These are phyloP conservation scores for Rhorus exstirpatorius DNA, from an alignment of 2,888 invertebrate species.

Conservation along the genomic window DNA sequence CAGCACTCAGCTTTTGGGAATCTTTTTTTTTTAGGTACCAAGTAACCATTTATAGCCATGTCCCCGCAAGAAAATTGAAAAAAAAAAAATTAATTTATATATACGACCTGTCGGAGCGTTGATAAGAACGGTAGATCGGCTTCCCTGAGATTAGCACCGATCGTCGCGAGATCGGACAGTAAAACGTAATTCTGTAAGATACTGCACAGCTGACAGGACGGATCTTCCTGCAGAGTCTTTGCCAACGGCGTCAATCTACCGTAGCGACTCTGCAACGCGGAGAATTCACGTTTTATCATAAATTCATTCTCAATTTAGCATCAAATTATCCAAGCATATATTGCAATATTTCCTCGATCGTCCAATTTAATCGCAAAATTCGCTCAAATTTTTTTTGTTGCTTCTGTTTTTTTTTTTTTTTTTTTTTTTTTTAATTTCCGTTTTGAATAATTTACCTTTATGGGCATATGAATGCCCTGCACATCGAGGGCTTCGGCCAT, in stretches of 20 bases:
- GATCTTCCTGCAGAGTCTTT: slow-evolving; percentile 97
- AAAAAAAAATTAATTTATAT: too few species aligned
- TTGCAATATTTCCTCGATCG: too few species aligned
- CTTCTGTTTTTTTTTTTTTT: background rate
- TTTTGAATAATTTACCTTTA: slow-evolving; percentile 88
- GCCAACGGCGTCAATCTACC: slow-evolving; percentile 95
- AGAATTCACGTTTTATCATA: background rate
- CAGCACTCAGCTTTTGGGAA: too few species aligned
- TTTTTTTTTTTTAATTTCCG: background rate
- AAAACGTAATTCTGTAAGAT: slow-evolving; percentile 95
- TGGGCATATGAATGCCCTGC: slow-evolving; percentile 93
- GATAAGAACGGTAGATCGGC: slow-evolving; percentile 95
- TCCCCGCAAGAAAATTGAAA: too few species aligned
- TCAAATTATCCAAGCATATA: too few species aligned
- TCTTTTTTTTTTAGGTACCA: too few species aligned
- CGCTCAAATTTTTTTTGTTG: background rate
- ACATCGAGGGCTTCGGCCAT: slow-evolving; percentile 98
- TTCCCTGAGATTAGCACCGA: slow-evolving; percentile 94
- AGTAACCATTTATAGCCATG: too few species aligned
- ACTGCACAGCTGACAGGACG: slow-evolving; percentile 96
- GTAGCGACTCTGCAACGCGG: slow-evolving; percentile 92
- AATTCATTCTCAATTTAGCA: too few species aligned
- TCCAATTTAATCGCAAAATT: too few species aligned
- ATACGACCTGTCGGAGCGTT: slow-evolving; percentile 92
- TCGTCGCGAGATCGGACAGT: slow-evolving; percentile 91